Conservation (phyloP, 1,140 invertebrate genomes). For the Hylaeus volcanicus region DNA sequence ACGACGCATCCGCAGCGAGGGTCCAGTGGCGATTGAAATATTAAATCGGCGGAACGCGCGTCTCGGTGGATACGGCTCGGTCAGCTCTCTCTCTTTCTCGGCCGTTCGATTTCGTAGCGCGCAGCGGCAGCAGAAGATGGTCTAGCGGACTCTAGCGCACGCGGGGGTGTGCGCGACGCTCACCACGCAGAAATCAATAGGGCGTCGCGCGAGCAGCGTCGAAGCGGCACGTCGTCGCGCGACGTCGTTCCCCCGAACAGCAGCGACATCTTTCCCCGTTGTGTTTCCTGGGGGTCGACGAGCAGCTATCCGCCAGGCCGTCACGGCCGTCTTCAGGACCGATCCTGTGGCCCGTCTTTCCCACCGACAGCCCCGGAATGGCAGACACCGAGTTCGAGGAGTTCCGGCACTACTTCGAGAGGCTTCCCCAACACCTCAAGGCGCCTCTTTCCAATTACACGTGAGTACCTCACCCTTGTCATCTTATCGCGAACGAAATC, state of each 20-base stretch:
- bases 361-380: slow-evolving; percentile 81
- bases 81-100: slow-evolving; percentile 5
- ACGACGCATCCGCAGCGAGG: neutral
- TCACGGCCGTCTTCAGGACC: slow-evolving; percentile 63
- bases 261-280: slow-evolving; percentile 56
- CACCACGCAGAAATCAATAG: slow-evolving; percentile 73
- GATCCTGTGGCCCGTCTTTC: slow-evolving; percentile 41
- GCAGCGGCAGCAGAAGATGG: neutral
- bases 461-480: slow-evolving; percentile 78
- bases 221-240: slow-evolving; percentile 26
- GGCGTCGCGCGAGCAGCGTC: slow-evolving; percentile 42
- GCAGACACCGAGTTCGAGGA: slow-evolving; percentile 95
- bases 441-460: slow-evolving; percentile 85
- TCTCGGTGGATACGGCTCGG: neutral
- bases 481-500: neutral
- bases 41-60: neutral
- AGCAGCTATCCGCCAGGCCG: slow-evolving; percentile 56
- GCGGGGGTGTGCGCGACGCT: slow-evolving; percentile 63
- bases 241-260: slow-evolving; percentile 39
- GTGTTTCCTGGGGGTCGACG: slow-evolving; percentile 49
- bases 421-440: slow-evolving; percentile 88
- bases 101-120: slow-evolving; percentile 24
- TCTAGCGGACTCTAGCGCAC: slow-evolving; percentile 38
- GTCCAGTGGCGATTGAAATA: slow-evolving; percentile 1
- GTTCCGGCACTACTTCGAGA: slow-evolving; percentile 92